These are phyloP conservation scores for Sweltsa coloradensis DNA, from an alignment of 1,140 invertebrate species.

Conservation along the genomic window DNA sequence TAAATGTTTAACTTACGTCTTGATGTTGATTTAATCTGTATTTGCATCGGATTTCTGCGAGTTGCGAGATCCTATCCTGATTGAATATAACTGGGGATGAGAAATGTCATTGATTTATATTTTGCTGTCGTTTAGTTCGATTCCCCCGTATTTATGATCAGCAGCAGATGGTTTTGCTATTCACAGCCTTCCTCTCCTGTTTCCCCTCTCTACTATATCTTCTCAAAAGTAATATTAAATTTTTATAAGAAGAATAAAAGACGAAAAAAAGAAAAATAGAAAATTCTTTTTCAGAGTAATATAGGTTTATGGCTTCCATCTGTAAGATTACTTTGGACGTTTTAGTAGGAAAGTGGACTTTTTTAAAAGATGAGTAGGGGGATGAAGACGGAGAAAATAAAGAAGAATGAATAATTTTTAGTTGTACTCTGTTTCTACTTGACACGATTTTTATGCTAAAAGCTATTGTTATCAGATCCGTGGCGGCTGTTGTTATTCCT, in stretches of 20 bases:
- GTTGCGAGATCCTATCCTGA: not conserved
- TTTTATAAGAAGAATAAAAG: slow-evolving; percentile 27
- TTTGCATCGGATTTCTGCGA: slow-evolving; percentile 1
- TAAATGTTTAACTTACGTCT: not conserved
- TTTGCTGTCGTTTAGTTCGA: slow-evolving; percentile 2
- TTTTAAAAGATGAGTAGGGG: not conserved
- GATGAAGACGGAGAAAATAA: not conserved
- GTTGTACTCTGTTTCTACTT: not conserved
- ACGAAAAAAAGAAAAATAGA: slow-evolving; percentile 29
- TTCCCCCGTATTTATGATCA: too few species aligned
- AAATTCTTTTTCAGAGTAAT: slow-evolving; percentile 30
- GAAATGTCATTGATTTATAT: slow-evolving; percentile 3
- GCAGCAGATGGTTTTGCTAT: too few species aligned
- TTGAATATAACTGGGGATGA: not conserved
- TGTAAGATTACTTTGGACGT: slow-evolving; percentile 31
- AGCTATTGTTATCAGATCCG: slow-evolving; percentile 9
- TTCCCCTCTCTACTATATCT: slow-evolving; percentile 1
- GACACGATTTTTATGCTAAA: slow-evolving; percentile 6
- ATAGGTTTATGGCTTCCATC: slow-evolving; percentile 32
- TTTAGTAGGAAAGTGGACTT: slow-evolving; percentile 23
- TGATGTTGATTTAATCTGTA: not conserved
- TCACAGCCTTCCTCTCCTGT: not conserved
- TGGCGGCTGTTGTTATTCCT: slow-evolving; percentile 2
- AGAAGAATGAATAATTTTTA: slow-evolving; percentile 1
- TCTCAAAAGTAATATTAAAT: slow-evolving; percentile 29